A percentile compares a stretch with the other conserved stretches of the same genome.
phyloP scores from a whole-genome alignment of 1,140 invertebrate genomes.

The Caenorhabditis briggsae region DNA sequence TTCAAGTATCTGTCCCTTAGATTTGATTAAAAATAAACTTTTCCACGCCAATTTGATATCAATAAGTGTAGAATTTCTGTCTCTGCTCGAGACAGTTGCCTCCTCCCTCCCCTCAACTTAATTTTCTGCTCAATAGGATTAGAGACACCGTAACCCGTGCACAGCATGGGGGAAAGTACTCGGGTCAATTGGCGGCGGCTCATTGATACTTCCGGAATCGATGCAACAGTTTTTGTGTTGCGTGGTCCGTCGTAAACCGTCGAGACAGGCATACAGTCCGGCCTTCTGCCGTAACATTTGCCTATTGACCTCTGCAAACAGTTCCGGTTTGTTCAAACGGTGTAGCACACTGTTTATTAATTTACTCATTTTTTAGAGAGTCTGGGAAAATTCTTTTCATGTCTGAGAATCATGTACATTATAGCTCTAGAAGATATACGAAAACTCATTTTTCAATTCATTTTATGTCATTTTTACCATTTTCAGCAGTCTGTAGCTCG shows the following conservation, averaged over 20 bases:
- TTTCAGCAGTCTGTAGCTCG: too few relatives aligned
- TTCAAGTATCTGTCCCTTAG: not conserved
- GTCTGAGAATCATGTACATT: too few relatives aligned
- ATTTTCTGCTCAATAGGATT: constrained; percentile 29
- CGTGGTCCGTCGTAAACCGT: constrained; percentile 35
- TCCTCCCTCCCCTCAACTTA: too few relatives aligned
- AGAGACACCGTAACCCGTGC: not conserved
- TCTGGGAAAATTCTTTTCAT: too few relatives aligned
- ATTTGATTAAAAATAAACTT: not conserved
- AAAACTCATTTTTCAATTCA: too few relatives aligned
- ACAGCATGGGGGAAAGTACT: not conserved
- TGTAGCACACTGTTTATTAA: too few relatives aligned
- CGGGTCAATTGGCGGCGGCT: constrained; percentile 27
- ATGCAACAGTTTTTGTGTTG: constrained; percentile 9
- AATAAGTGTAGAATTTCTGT: constrained; percentile 18
- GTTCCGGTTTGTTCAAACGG: not conserved
- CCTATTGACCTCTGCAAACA: not conserved
- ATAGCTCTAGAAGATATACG: too few relatives aligned
- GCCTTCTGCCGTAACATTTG: not conserved
- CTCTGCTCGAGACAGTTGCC: constrained; percentile 4
- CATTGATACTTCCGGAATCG: constrained; percentile 47
- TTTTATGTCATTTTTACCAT: too few relatives aligned
- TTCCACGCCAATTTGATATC: not conserved
- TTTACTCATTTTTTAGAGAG: too few relatives aligned
- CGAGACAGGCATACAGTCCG: not conserved